Percentiles rank a stretch among this genome's conserved stretches.
Conservation (phyloP, 1,140 invertebrate genomes). For the Centruroides sculpturatus region DNA sequence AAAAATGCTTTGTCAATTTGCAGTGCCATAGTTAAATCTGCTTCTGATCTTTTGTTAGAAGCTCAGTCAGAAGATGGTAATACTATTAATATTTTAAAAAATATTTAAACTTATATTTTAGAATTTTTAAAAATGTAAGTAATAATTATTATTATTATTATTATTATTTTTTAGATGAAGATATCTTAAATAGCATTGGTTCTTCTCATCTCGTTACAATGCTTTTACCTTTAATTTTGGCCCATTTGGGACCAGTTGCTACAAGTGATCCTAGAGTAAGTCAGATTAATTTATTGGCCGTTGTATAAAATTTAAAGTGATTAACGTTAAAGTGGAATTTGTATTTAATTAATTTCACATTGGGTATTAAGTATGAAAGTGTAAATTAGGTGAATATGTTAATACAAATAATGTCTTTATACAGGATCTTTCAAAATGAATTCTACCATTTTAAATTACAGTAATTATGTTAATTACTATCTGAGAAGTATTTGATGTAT, state of each 20-base stretch:
- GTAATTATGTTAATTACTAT: no score
- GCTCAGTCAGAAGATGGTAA: constrained; percentile 42
- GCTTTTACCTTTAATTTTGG: constrained; percentile 58
- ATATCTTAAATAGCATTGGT: constrained; percentile 21
- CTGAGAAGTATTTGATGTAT: no score
- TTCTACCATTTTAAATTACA: no score
- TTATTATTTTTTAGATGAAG: constrained; percentile 15
- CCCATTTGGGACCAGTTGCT: constrained; percentile 63
- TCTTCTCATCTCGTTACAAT: constrained; percentile 46
- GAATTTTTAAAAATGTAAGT: no score
- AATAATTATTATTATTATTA: background rate
- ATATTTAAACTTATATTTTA: no score
- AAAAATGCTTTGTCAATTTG: constrained; percentile 55
- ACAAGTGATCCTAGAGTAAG: constrained; percentile 64
- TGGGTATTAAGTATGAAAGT: no score
- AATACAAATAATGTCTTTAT: no score
- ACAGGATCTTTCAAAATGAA: no score
- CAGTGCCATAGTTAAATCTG: constrained; percentile 51
- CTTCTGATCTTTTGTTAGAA: constrained; percentile 51
- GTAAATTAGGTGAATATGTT: no score
- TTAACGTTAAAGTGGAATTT: no score
- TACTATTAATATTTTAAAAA: background rate
- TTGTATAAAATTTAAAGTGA: no score
- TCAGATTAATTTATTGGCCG: background rate
- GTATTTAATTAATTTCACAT: no score